These are phyloP conservation scores for Drosophila dives DNA, from an alignment of 2,888 invertebrate genomes.

Conservation along the genomic window DNA sequence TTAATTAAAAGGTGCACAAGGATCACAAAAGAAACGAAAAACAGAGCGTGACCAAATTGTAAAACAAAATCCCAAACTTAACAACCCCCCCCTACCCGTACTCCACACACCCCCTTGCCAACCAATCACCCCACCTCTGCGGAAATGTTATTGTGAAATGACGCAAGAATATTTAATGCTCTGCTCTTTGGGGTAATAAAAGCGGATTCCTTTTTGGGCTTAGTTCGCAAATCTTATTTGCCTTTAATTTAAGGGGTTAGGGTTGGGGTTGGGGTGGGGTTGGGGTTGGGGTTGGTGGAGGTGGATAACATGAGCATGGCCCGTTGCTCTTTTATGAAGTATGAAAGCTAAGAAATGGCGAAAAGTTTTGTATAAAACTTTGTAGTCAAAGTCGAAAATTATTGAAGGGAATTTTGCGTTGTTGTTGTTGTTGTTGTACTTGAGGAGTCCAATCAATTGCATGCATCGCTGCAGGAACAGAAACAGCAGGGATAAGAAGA, in stretches of 20 bases:
- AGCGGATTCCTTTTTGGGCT: conserved; percentile 63
- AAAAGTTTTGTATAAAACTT: conserved; percentile 48
- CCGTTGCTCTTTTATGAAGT: conserved; percentile 55
- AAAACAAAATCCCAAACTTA: conserved; percentile 25
- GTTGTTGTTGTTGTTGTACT: conserved; percentile 37
- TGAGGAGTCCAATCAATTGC: conserved; percentile 69
- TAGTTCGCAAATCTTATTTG: conserved; percentile 69
- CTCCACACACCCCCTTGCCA: too few relatives aligned
- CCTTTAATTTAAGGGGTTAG: conserved; percentile 40
- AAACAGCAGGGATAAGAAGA: conserved; percentile 3
- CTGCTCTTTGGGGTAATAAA: conserved; percentile 67
- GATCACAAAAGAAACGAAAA: conserved; percentile 50
- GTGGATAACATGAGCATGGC: conserved; percentile 34
- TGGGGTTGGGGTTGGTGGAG: not conserved
- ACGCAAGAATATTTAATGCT: conserved; percentile 76
- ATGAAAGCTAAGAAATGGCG: conserved; percentile 34
- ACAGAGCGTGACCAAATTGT: conserved; percentile 69
- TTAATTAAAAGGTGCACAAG: conserved; percentile 69
- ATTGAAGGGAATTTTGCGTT: conserved; percentile 53
- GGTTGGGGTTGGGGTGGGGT: not conserved
- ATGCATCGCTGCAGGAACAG: conserved; percentile 50
- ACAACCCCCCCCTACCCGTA: not conserved
- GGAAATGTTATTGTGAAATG: conserved; percentile 56
- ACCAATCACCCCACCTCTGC: not conserved
- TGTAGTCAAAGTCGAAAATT: conserved; percentile 46